phyloP scores from a whole-genome alignment of 2,888 invertebrate genomes.

The Idaea biselata region DNA sequence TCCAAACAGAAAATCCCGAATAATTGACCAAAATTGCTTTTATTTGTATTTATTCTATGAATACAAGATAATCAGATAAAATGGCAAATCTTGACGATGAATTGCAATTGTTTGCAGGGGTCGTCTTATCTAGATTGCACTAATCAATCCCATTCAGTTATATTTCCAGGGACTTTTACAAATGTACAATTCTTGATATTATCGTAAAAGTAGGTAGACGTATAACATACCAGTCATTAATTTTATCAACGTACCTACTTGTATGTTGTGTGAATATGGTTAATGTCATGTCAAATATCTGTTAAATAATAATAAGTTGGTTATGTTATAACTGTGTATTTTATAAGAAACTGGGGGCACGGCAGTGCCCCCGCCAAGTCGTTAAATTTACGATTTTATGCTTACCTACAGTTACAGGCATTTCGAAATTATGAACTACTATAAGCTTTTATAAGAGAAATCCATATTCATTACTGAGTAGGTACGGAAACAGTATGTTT shows the following conservation, averaged over 20 bases:
- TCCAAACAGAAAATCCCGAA: not conserved
- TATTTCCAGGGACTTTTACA: constrained; percentile 4
- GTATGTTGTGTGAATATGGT: not conserved
- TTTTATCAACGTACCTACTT: not conserved
- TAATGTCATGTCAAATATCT: not conserved
- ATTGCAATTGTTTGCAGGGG: constrained; percentile 43
- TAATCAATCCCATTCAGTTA: constrained; percentile 67
- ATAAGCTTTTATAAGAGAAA: too few relatives aligned
- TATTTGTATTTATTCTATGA: constrained; percentile 12
- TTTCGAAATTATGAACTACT: too few relatives aligned
- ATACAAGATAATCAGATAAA: constrained; percentile 57
- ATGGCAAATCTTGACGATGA: constrained; percentile 36
- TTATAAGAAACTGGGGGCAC: too few relatives aligned
- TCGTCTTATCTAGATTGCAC: constrained; percentile 65
- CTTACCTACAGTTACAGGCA: too few relatives aligned
- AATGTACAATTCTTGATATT: not conserved
- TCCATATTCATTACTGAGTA: too few relatives aligned
- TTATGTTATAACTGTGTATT: too few relatives aligned
- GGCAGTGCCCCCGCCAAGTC: too few relatives aligned
- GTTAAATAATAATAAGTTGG: not conserved
- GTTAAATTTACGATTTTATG: too few relatives aligned
- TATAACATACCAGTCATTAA: not conserved
- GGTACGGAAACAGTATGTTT: too few relatives aligned
- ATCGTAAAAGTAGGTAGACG: not conserved
- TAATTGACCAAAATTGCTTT: constrained; percentile 5